Evolutionary conservation across 23 tunicate genomes (phyloP).

Genomic region (Trididemnum nubilum): DNA sequence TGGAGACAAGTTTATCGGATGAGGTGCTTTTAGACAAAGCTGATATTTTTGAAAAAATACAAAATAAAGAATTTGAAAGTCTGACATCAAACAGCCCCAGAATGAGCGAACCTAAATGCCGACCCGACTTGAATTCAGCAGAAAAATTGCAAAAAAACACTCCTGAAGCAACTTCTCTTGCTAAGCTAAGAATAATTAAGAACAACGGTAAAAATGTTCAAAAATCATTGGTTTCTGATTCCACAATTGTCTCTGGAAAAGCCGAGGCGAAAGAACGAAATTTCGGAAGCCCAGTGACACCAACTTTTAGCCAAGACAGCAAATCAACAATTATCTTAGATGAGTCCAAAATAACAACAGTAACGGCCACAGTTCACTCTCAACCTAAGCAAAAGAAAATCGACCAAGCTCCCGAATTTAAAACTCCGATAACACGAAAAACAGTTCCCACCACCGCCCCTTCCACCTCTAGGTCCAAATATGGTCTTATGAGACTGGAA

Average conservation of each 20-base stretch:
- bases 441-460: not conserved
- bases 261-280: not conserved
- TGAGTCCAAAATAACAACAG: not conserved
- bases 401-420: not conserved
- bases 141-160: not conserved
- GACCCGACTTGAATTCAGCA: not conserved
- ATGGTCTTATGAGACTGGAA: conserved; percentile 10
- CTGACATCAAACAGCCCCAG: not conserved
- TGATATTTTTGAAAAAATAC: not conserved
- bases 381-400: not conserved
- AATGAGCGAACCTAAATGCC: not conserved
- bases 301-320: conserved; percentile 19
- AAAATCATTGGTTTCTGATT: not conserved
- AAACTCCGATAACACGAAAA: conserved; percentile 3
- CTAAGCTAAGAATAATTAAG: not conserved
- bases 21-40: not conserved
- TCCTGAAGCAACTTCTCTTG: not conserved
- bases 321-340: not conserved
- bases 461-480: not conserved
- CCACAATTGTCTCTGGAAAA: not conserved
- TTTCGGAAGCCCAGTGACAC: too few relatives aligned
- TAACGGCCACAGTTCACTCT: not conserved
- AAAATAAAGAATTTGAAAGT: not conserved
- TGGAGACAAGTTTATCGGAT: not conserved
- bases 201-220: not conserved